Evolutionary conservation across 2,888 invertebrate genomes (phyloP), one percentile per base, ranked within the genome.

Genomic region (Dinocampus coccinellae): DNA sequence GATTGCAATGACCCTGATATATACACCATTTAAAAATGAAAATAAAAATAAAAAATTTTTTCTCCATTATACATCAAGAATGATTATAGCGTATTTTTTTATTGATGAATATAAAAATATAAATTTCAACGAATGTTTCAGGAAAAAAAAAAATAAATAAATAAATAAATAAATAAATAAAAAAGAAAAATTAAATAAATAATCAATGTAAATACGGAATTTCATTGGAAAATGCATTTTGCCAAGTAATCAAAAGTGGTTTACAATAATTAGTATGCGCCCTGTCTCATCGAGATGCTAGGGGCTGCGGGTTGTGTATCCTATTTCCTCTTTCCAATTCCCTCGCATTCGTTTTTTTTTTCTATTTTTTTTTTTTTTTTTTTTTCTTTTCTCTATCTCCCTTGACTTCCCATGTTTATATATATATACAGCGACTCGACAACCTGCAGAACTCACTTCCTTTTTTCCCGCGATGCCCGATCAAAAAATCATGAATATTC

Each of bases 401-500:
- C 16, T 33, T 20, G 34, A 58, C 53, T 68, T 68, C 72, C 67
- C 67, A 16, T 47, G 16, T 16, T 7, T n/a, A 66, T 47, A 67
- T 77, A 47, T 47, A 16, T n/a, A 71, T 55, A 67, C 77, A 69
- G 65, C 73, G 69, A 75, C 75, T 66, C 64, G 76, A 80, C 80
- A 81, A 81, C 80, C 81, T 79, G 81, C 81, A 81, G 81, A 80
- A 84, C 81, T 81, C 81, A 81, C 83, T 85, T 84, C 83, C 83
- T 83, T 81, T 85, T n/a, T 82, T 82, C 84, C 82, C 82, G 83
- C 82, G 82, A 86, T 85, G 83, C 82, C 80, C 82, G 84, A 86
- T 85, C 84, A 83, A 82, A 81, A 78, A 80, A 78, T 84, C 83
- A 86, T 85, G 84, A 86, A 86, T 86, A 86, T 86, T 82, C 84